Percentiles rank a stretch among this genome's conserved stretches.
These are phyloP conservation scores for Plusia festucae DNA, from an alignment of 2,888 invertebrate species.

Conservation along the genomic window DNA sequence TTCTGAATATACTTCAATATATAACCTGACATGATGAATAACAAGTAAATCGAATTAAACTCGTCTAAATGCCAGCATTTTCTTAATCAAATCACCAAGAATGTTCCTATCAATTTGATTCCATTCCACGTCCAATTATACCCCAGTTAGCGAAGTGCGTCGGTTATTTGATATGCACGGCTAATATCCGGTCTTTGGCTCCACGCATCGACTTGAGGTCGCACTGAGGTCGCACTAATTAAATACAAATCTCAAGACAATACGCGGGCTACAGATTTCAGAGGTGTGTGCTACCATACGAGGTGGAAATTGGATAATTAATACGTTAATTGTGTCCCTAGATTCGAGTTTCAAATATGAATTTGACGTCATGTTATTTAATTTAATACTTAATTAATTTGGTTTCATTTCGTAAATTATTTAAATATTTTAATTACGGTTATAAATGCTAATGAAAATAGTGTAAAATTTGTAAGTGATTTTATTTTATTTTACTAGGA, in stretches of 20 bases:
- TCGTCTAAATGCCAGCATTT: background rate
- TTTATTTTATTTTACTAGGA: too few relatives aligned
- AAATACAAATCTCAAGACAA: constrained; percentile 86
- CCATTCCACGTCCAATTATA: constrained; percentile 52
- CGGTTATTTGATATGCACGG: constrained; percentile 56
- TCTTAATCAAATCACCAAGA: constrained; percentile 34
- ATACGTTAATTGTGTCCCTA: constrained; percentile 23
- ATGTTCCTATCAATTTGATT: constrained; percentile 47
- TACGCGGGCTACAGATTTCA: constrained; percentile 74
- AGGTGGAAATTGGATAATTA: constrained; percentile 53
- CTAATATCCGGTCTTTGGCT: constrained; percentile 72
- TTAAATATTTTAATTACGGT: too few relatives aligned
- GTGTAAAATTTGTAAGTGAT: too few relatives aligned
- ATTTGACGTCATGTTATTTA: background rate
- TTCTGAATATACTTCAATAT: too few relatives aligned
- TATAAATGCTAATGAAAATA: too few relatives aligned
- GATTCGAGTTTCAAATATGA: constrained; percentile 17
- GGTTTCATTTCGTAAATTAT: too few relatives aligned
- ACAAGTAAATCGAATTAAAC: background rate
- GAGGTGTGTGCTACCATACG: constrained; percentile 59
- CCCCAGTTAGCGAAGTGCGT: constrained; percentile 36
- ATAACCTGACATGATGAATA: too few relatives aligned
- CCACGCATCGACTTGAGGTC: constrained; percentile 71
- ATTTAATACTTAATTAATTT: too few relatives aligned
- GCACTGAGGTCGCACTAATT: constrained; percentile 80